Base-by-base conservation (phyloP, 2,888 invertebrate genomes). In the Amaurobius ferox region DNA sequence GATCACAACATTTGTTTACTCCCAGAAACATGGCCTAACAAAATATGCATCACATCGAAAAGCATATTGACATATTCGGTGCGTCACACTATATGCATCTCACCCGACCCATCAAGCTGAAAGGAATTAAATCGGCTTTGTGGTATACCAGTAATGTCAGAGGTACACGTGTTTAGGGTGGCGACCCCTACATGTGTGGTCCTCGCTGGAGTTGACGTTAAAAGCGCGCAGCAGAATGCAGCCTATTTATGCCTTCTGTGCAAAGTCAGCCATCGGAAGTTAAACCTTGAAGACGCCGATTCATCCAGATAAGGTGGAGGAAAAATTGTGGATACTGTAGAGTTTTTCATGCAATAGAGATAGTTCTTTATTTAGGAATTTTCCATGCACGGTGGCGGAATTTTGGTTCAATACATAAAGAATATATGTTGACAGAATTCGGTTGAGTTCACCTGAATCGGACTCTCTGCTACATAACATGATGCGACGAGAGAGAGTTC, bases 251-350 rank as follows among this genome's bases (percentile, higher is more conserved):
- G 32, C 44, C 74, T 70, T 71, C 64, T 83, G 77, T 83, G 77
- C 64, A 71, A 77, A 83, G 77, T 83, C 83, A 83, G 7, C 66
- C 70, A 62, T 77, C 48, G 83, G 76, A 83, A 83, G 64, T 28
- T 71, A 71, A n/a, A 83, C 72, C 77, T 77, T 11, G 2, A 3
- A 19, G 77, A 83, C 83, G 39, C 76, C 74, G 76, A 48, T 68
- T 30, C 32, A 3, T 23, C 2, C 16, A 23, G 19, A 5, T 55
- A 16, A 44, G 11, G 44, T 23, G 23, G 23, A 23, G 44, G 55
- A 23, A 55, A 16, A 23, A 55, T 44, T 11, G 55, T 23, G 11
- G 3, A 3, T 44, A 9, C 6, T 44, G 44, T 44, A 44, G 16
- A 2, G 44, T 44, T 44, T 16, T 35, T 35, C 35, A 35, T 35